These are phyloP conservation scores for Drosophila leonis DNA, from an alignment of 2,888 invertebrate species.

Conservation along the genomic window DNA sequence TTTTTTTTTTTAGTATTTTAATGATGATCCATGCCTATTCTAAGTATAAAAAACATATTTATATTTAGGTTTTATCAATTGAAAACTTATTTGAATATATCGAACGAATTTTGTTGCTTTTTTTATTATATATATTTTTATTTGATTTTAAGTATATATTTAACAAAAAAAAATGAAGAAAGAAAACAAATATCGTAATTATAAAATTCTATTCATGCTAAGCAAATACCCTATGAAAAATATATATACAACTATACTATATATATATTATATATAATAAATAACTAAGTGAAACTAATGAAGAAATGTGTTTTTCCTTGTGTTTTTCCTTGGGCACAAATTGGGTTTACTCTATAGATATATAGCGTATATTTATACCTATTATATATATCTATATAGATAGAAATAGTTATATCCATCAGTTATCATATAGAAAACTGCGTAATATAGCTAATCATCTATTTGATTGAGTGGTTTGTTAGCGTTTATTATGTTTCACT, in stretches of 20 bases:
- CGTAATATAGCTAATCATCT: not conserved
- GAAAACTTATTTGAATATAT: constrained; percentile 21
- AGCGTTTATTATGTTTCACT: not conserved
- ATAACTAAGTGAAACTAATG: constrained; percentile 41
- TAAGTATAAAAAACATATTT: constrained; percentile 28
- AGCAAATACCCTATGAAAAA: constrained; percentile 52
- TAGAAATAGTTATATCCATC: not conserved
- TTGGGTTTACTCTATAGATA: not conserved
- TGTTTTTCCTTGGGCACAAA: not conserved
- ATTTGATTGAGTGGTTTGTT: not conserved
- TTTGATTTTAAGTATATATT: constrained; percentile 24
- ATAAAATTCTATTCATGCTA: constrained; percentile 43
- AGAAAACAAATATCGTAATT: constrained; percentile 28
- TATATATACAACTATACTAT: constrained; percentile 29
- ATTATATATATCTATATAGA: not conserved
- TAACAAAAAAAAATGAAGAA: constrained; percentile 3
- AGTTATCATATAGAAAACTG: not conserved
- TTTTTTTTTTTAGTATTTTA: constrained; percentile 1
- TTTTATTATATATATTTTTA: constrained; percentile 5
- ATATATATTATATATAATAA: constrained; percentile 53
- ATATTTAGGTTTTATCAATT: constrained; percentile 29
- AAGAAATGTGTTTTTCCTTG: not conserved
- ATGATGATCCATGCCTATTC: constrained; percentile 6
- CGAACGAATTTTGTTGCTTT: constrained; percentile 55
- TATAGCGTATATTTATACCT: not conserved